Conservation (phyloP, 2,113 vertebrate genomes). For the Scolopax mira region DNA sequence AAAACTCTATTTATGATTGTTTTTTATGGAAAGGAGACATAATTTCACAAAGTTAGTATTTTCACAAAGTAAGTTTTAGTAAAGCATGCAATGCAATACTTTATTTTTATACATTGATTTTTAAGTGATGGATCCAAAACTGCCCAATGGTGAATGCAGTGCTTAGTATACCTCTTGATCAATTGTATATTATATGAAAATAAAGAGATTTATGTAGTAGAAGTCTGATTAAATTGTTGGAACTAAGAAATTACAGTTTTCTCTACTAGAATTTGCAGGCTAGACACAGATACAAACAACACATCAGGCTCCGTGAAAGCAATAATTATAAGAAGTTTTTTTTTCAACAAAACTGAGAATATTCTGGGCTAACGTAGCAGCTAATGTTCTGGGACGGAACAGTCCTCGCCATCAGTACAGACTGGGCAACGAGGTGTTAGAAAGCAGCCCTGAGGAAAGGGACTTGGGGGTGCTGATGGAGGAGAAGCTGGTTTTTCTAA, state of each 20-base stretch:
- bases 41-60: not conserved
- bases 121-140: not conserved
- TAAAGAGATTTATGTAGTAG: not conserved
- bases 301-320: not conserved
- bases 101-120: not conserved
- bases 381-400: not conserved
- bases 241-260: not conserved
- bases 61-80: not conserved
- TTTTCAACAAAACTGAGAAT: not conserved
- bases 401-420: too few species aligned
- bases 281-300: not conserved
- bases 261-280: not conserved
- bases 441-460: too few species aligned
- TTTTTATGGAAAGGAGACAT: not conserved
- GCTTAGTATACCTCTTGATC: not conserved
- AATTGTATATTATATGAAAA: not conserved
- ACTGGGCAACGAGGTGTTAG: too few species aligned
- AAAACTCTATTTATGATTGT: not conserved
- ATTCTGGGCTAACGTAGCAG: not conserved
- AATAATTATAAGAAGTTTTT: not conserved
- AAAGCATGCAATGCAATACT: not conserved
- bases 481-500: accelerated
- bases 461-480: too few species aligned
- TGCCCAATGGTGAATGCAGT: not conserved
- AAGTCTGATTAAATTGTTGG: not conserved